Evolutionary conservation across 2,888 invertebrate genomes (phyloP), one percentile per base, ranked within the genome.

Genomic region (Artemia sinica): DNA sequence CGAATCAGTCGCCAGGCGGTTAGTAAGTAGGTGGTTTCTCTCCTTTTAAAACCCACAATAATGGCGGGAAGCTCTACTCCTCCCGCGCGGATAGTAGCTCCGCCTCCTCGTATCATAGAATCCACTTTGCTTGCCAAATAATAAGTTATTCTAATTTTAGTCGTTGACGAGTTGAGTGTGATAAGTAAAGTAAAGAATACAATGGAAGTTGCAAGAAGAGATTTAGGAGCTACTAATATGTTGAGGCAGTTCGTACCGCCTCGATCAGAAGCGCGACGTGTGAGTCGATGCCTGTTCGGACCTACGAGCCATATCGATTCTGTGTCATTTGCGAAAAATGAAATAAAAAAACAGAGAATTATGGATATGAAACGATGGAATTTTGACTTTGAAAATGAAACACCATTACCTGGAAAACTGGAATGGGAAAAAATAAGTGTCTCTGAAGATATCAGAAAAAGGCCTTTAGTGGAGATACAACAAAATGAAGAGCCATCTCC

Each of bases 331-430:
- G 63, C 63, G 28, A 58, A 58, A 28, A 58, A 28, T 18, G 63
- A 58, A 58, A n/a, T 58, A 58, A 18, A 18, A 28, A n/a, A 58
- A n/a, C 63, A 58, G n/a, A n/a, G 63, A 28, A 58, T 58, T 58
- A 58, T 28, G 63, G 63, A 58, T n/a, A 58, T 28, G 14, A 58
- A 28, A 28, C n/a, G 63, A 10, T 58, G 63, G 63, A 58, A 58
- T 28, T 58, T 58, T 10, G 63, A 58, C 63, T 58, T 58, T 58
- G 63, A 58, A 58, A 58, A 58, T 58, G 63, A 58, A 58, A 58
- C n/a, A 28, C 63, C 63, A n/a, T 58, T 58, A 58, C 10, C n/a
- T 8, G 63, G 63, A n/a, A 58, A 58, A 28, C 10, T 58, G 14
- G 63, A 58, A 8, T 58, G 63, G 63, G 63, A 58, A 28, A 58